A percentile compares a stretch with the other conserved stretches of the same genome.
phyloP scores from a whole-genome alignment of 1,140 invertebrate species.

The Heliconius congener region DNA sequence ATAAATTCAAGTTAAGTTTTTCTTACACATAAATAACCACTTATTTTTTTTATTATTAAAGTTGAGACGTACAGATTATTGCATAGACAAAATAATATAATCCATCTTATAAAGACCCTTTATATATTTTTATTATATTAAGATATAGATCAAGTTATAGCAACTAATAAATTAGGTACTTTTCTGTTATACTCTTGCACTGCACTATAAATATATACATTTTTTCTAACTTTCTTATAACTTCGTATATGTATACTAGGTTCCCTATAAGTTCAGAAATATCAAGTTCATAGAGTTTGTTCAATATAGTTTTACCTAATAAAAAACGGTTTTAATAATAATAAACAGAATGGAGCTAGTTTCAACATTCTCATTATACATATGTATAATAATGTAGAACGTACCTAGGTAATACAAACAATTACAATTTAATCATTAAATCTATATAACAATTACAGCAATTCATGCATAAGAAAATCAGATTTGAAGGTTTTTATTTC shows the following conservation, averaged over 20 bases:
- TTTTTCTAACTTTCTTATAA: too few relatives aligned
- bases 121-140: too few relatives aligned
- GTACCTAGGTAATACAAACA: neutral
- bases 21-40: neutral
- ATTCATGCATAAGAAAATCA: neutral
- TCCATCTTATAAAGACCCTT: too few relatives aligned
- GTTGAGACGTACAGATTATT: neutral
- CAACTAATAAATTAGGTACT: too few relatives aligned
- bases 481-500: slow-evolving; percentile 1
- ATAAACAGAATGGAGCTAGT: neutral
- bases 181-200: too few relatives aligned
- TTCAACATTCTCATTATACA: neutral
- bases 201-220: neutral
- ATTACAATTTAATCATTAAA: slow-evolving; percentile 10
- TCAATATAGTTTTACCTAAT: too few relatives aligned
- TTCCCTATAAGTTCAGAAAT: too few relatives aligned
- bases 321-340: neutral
- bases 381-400: slow-evolving; percentile 6
- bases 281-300: too few relatives aligned
- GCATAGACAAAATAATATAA: neutral
- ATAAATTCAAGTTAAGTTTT: neutral
- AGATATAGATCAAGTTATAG: too few relatives aligned
- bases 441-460: slow-evolving; percentile 12
- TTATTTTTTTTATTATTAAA: too few relatives aligned
- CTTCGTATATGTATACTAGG: too few relatives aligned